A percentile compares a stretch with the other conserved stretches of the same genome.
These are phyloP conservation scores for Proales similis DNA, from an alignment of 1,140 invertebrate species.

Conservation along the genomic window DNA sequence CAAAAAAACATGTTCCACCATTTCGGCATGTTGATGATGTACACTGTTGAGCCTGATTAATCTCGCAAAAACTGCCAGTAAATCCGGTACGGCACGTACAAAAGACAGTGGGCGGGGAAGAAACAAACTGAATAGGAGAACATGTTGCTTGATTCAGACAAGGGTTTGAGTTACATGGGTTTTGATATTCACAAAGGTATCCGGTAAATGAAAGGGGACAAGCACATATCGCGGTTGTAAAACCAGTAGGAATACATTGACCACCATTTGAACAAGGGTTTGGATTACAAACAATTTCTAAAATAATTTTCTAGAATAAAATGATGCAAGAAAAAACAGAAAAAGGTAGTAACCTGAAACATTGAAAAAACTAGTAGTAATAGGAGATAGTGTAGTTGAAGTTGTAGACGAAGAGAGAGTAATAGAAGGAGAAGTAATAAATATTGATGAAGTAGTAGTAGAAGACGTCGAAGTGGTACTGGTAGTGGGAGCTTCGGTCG, in stretches of 20 bases:
- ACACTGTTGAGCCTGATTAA: slow-evolving; percentile 20
- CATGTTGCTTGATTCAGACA: slow-evolving; percentile 38
- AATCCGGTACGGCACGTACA: slow-evolving; percentile 13
- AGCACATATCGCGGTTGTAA: slow-evolving; percentile 38
- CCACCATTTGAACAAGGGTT: slow-evolving; percentile 46
- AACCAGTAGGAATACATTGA: slow-evolving; percentile 39
- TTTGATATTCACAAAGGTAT: slow-evolving; percentile 46
- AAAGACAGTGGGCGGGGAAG: neutral
- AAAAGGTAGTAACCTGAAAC: neutral
- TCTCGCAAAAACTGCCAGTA: slow-evolving; percentile 2
- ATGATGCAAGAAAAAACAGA: no score
- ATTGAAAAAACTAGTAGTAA: neutral
- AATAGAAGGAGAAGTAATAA: neutral
- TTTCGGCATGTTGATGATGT: slow-evolving; percentile 12
- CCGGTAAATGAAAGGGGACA: slow-evolving; percentile 44
- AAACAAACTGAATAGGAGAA: neutral
- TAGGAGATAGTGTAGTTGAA: neutral
- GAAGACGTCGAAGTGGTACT: neutral
- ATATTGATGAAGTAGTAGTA: neutral
- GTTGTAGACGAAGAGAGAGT: neutral
- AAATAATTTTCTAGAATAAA: no score
- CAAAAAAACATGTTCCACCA: slow-evolving; percentile 16
- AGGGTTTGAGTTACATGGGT: slow-evolving; percentile 34
- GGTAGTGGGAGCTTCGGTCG: neutral
- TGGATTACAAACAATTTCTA: slow-evolving; percentile 38